A percentile compares a stretch with the other conserved stretches of the same genome.
Conservation (phyloP, 2,888 invertebrate species). For the Campopleginae sp. region DNA sequence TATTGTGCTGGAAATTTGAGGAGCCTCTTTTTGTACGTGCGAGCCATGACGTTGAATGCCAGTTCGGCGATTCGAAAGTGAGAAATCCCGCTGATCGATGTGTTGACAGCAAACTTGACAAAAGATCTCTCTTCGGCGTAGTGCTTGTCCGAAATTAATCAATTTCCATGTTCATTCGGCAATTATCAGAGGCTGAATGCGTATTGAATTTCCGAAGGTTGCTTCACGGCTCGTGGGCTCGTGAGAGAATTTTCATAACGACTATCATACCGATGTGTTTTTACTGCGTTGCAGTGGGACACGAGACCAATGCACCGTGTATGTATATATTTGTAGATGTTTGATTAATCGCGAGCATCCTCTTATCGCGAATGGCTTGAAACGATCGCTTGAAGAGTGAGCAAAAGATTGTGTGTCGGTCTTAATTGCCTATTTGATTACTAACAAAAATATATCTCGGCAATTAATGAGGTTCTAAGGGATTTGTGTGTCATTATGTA, state of each 20-base stretch:
- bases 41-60: slow-evolving; percentile 1
- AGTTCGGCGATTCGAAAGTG: slow-evolving; percentile 13
- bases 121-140: not conserved
- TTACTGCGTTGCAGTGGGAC: not conserved
- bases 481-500: not conserved
- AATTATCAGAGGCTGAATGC: slow-evolving; percentile 52
- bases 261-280: slow-evolving; percentile 1
- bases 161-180: not conserved
- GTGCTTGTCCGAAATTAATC: not conserved
- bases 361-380: slow-evolving; percentile 45
- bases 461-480: slow-evolving; percentile 8
- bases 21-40: slow-evolving; percentile 13
- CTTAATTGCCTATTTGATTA: slow-evolving; percentile 35
- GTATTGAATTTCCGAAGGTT: not conserved
- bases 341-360: not conserved
- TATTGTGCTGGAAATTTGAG: slow-evolving; percentile 61
- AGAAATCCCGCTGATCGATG: not conserved
- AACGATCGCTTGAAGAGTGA: slow-evolving; percentile 55
- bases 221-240: not conserved
- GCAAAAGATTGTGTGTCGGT: slow-evolving; percentile 15
- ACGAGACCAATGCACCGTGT: not conserved
- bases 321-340: not conserved
- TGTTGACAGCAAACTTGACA: not conserved
- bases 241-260: not conserved
- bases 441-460: slow-evolving; percentile 35